Evolutionary conservation across 2,888 invertebrate species (phyloP).

Genomic region (Palloptera scutellata): DNA sequence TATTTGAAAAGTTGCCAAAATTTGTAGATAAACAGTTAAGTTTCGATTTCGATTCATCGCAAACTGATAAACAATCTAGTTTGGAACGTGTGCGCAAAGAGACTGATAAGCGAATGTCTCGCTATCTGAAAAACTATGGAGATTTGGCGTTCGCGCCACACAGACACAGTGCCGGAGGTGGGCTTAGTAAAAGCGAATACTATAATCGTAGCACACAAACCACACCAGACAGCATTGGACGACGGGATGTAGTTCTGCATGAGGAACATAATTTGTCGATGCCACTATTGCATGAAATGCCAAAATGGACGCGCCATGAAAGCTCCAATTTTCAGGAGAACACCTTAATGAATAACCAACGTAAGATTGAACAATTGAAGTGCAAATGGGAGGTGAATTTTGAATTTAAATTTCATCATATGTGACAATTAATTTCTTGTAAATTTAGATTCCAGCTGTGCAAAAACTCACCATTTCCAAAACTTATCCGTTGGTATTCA

Average conservation of each 20-base stretch:
- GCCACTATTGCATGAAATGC: constrained; percentile 71
- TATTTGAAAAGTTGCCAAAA: constrained; percentile 45
- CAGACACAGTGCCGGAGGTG: constrained; percentile 25
- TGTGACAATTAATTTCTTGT: constrained; percentile 3
- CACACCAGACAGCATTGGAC: constrained; percentile 47
- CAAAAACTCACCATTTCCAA: constrained; percentile 63
- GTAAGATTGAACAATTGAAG: constrained; percentile 60
- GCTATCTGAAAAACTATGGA: constrained; percentile 61
- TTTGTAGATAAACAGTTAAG: constrained; percentile 35
- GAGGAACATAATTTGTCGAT: constrained; percentile 67
- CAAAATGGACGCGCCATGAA: constrained; percentile 58
- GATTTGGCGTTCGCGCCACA: constrained; percentile 45
- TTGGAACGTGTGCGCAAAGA: constrained; percentile 53
- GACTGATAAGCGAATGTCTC: constrained; percentile 53
- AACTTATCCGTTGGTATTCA: constrained; percentile 67
- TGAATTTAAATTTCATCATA: background rate
- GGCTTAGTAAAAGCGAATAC: constrained; percentile 49
- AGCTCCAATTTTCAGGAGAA: constrained; percentile 30
- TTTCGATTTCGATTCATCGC: constrained; percentile 46
- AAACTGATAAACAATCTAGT: constrained; percentile 45
- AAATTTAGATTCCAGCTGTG: constrained; percentile 69
- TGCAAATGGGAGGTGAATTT: constrained; percentile 66
- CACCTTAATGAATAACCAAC: constrained; percentile 26
- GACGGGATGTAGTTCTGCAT: constrained; percentile 55
- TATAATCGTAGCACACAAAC: constrained; percentile 58